Conservation (phyloP, 2,888 invertebrate genomes). For the Ischnus inquisitorius region DNA sequence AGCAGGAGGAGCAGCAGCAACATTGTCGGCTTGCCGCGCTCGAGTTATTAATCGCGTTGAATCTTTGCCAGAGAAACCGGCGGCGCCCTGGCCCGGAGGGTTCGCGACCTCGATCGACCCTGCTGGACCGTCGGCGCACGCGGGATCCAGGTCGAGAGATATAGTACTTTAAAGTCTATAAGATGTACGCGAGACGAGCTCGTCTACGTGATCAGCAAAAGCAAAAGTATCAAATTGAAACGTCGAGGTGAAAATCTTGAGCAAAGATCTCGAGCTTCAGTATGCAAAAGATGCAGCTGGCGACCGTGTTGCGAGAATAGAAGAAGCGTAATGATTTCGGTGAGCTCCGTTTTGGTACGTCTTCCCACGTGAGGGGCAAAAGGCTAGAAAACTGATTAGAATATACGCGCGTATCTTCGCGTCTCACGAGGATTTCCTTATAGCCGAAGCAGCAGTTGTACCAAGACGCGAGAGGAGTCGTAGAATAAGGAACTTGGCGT, state of each 20-base stretch:
- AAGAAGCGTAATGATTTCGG: neutral
- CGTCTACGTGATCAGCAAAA: neutral
- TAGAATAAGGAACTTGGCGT: neutral
- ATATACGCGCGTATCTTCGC: conserved; percentile 34
- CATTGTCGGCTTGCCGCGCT: conserved; percentile 29
- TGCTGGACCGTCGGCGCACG: conserved; percentile 7
- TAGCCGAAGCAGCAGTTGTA: neutral
- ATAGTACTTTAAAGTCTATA: conserved; percentile 1
- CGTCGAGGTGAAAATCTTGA: conserved; percentile 7
- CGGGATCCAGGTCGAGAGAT: conserved; percentile 40
- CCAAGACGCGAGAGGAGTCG: neutral
- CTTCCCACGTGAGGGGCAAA: conserved; percentile 46
- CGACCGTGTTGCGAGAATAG: neutral
- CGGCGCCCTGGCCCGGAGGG: conserved; percentile 19
- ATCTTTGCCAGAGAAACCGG: conserved; percentile 21
- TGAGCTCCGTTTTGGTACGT: conserved; percentile 25
- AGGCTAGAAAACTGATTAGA: conserved; percentile 51
- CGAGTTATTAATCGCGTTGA: conserved; percentile 38
- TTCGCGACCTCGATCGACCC: conserved; percentile 36
- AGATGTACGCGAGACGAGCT: conserved; percentile 13
- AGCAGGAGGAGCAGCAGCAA: conserved; percentile 3
- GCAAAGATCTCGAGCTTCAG: conserved; percentile 7
- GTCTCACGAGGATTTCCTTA: conserved; percentile 45
- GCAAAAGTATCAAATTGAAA: conserved; percentile 17
- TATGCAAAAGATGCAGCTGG: too few species aligned